Base-by-base conservation (phyloP, 2,113 vertebrate genomes). In the Pterocles burchelli region DNA sequence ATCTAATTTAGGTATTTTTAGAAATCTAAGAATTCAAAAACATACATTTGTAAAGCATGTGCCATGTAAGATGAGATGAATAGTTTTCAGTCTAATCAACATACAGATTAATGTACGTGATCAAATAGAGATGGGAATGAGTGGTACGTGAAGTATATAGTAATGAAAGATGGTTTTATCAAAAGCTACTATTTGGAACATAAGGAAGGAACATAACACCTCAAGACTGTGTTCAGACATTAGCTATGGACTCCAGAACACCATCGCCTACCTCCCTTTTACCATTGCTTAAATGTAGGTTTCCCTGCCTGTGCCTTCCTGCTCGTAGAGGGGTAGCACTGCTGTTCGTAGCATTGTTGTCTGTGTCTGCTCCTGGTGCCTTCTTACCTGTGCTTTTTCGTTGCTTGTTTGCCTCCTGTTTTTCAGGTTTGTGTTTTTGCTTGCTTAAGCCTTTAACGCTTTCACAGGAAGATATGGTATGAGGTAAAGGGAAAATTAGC, bases 361-460 rank as follows among this genome's bases (percentile, higher is more conserved):
- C 38, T 81, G 2, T 65, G 66, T 83, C 85, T 84, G 51, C 82
- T 85, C 2, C 1, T 91, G 55, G 54, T 83, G 54, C 74, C 45
- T 52, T 43, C 79, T 85, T 87, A 15, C 66, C 36, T 88, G 62
- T 55, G 7, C 65, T 72, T 63, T 59, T 58, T 84, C 21, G 12
- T 78, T 90, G 55, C 68, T 85, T 63, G 24, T 86, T 95, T 84
- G 75, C 76, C 48, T 59, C 16, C 63, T 79, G 46, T 89, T 87
- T 63, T 67, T 93, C 46, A 55, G 62, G 71, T 83, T 77, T 89
- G 72, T 77, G 7, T 34, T 88, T 85, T 59, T 52, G 72, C 78
- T 80, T 93, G 82, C 82, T 84, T 91, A 68, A 86, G 59, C 38
- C 63, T 83, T 85, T 63, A 83, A 55, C 0, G 11, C 75, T 88